Conservation (phyloP, 2,113 vertebrate species). For the Vimba vimba region DNA sequence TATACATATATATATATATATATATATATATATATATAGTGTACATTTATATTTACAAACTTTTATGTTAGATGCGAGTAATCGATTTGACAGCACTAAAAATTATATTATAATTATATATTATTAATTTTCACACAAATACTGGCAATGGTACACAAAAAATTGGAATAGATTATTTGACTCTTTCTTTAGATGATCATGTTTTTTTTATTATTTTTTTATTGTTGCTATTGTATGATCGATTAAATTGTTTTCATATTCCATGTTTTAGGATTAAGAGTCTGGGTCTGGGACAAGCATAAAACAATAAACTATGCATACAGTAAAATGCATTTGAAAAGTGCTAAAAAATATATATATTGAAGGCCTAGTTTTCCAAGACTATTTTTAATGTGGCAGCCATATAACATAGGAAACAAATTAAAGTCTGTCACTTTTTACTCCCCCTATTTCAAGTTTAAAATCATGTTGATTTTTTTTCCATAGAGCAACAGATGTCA, state of each 20-base stretch:
- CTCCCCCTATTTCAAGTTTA: background rate
- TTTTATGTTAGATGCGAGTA: too few relatives aligned
- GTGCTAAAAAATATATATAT: too few relatives aligned
- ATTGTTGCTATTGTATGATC: background rate
- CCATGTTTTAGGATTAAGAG: too few relatives aligned
- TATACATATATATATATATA: too few relatives aligned
- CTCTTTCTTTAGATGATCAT: background rate
- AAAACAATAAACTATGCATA: too few relatives aligned
- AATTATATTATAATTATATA: too few relatives aligned
- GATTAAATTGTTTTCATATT: background rate
- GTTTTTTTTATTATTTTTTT: background rate
- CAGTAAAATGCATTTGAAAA: too few relatives aligned
- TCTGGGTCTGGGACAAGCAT: too few relatives aligned
- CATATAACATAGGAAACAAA: background rate
- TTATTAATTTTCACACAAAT: background rate
- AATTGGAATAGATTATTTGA: background rate
- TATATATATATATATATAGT: too few relatives aligned
- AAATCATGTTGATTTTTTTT: background rate
- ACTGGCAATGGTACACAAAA: background rate
- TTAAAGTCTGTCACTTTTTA: background rate
- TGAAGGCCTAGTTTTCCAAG: too few relatives aligned
- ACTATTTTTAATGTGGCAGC: background rate
- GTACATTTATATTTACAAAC: too few relatives aligned
- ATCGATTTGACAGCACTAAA: too few relatives aligned
- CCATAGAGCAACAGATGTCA: background rate